These are phyloP conservation scores for Monochamus alternatus DNA, from an alignment of 2,888 invertebrate species.

Conservation along the genomic window DNA sequence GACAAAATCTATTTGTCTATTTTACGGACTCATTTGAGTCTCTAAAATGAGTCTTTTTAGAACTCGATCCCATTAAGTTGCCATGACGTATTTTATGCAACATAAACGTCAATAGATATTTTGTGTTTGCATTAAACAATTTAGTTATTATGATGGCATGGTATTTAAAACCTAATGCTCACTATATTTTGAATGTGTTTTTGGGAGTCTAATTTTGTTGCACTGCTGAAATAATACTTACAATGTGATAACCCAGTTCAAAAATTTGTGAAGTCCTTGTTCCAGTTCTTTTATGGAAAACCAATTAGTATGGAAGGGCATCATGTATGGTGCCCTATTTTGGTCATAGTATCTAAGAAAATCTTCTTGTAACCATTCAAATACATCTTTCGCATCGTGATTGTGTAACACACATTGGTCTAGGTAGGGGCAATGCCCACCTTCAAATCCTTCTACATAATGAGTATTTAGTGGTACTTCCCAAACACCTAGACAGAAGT, in stretches of 20 bases:
- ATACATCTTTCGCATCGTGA: slow-evolving; percentile 82
- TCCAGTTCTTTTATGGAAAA: slow-evolving; percentile 91
- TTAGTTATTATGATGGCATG: no score
- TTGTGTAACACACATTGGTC: slow-evolving; percentile 94
- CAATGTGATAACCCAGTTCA: slow-evolving; percentile 85
- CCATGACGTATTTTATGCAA: no score
- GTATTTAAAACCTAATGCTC: no score
- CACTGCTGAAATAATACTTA: slow-evolving; percentile 70
- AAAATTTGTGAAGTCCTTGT: slow-evolving; percentile 87
- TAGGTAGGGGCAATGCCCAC: slow-evolving; percentile 92
- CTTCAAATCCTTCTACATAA: slow-evolving; percentile 90
- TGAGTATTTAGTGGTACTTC: slow-evolving; percentile 93
- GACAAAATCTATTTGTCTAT: no score
- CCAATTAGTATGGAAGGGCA: slow-evolving; percentile 98
- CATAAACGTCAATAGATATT: no score
- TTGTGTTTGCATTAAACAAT: no score
- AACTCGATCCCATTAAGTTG: no score
- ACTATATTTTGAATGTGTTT: no score
- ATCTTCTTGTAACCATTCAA: slow-evolving; percentile 93
- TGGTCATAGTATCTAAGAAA: slow-evolving; percentile 87
- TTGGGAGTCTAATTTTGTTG: background rate
- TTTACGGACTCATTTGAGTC: no score
- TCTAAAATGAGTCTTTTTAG: no score
- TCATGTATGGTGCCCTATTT: slow-evolving; percentile 93
- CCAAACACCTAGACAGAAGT: slow-evolving; percentile 81